Conservation (phyloP, 2,797 vertebrate genomes). For the Eleutherodactylus coqui region DNA sequence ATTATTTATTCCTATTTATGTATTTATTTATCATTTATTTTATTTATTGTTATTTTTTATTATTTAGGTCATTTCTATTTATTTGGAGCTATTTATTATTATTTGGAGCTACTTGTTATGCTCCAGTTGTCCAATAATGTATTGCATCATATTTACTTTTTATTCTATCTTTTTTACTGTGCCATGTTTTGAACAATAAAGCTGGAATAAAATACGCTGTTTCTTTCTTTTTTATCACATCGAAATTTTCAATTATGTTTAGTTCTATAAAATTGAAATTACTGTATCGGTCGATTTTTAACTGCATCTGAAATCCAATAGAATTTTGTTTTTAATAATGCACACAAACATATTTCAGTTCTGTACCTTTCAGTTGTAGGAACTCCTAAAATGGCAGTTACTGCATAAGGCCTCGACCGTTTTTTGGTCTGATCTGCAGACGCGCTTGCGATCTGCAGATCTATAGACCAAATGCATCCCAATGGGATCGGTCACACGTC, state of each 20-base stretch:
- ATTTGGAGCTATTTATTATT: neutral
- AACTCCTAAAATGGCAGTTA: too few relatives aligned
- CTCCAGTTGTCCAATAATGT: neutral
- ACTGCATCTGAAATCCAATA: too few relatives aligned
- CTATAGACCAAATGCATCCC: too few relatives aligned
- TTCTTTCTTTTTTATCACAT: neutral
- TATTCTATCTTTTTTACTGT: neutral
- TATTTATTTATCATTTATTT: neutral
- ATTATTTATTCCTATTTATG: conserved; percentile 27
- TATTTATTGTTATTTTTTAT: conserved; percentile 16
- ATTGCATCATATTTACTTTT: neutral
- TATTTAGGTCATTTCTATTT: too few relatives aligned
- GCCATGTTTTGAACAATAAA: neutral
- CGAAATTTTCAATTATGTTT: neutral
- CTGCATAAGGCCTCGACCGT: too few relatives aligned
- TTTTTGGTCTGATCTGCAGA: too few relatives aligned
- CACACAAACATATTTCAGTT: too few relatives aligned
- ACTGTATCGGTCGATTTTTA: too few relatives aligned
- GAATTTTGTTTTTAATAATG: too few relatives aligned
- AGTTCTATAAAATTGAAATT: neutral
- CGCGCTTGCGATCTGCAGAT: too few relatives aligned
- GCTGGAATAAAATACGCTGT: neutral
- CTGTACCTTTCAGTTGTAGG: too few relatives aligned
- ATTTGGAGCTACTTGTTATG: neutral
- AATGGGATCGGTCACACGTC: too few relatives aligned